Percentiles rank a stretch among this genome's conserved stretches.
These are phyloP conservation scores for Bombus turneri DNA, from an alignment of 1,140 invertebrate species.

Conservation along the genomic window DNA sequence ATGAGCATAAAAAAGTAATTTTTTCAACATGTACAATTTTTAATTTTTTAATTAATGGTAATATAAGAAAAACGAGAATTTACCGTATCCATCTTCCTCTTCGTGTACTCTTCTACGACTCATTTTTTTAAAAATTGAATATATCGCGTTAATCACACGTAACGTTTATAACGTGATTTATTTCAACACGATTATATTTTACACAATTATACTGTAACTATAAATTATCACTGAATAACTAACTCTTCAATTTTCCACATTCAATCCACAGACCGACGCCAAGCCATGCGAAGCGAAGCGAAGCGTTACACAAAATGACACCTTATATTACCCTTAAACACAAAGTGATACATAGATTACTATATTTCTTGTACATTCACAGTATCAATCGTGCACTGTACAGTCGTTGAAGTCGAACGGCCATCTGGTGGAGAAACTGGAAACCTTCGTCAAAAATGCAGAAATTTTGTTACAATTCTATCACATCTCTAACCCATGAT, in stretches of 20 bases:
- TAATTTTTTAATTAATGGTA: background rate
- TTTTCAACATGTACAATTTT: background rate
- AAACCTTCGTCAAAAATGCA: background rate
- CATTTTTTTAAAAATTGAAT: conserved; percentile 81
- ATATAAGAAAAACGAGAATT: conserved; percentile 57
- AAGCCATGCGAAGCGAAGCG: no score
- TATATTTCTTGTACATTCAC: background rate
- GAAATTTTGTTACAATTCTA: background rate
- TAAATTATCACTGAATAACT: background rate
- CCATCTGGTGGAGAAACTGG: background rate
- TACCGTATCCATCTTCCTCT: conserved; percentile 91
- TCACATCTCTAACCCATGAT: background rate
- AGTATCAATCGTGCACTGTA: no score
- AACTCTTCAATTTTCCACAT: background rate
- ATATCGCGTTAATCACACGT: background rate
- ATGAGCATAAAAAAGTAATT: background rate
- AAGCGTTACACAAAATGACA: background rate
- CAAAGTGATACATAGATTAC: background rate
- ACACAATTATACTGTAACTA: background rate
- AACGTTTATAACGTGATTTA: background rate
- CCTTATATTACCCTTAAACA: background rate
- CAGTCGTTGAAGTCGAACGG: background rate
- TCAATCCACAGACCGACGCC: background rate
- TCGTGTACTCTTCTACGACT: conserved; percentile 89
- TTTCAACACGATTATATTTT: background rate